These are phyloP conservation scores for Drosophila sechellia DNA, from an alignment of 1,140 invertebrate species.

Conservation along the genomic window DNA sequence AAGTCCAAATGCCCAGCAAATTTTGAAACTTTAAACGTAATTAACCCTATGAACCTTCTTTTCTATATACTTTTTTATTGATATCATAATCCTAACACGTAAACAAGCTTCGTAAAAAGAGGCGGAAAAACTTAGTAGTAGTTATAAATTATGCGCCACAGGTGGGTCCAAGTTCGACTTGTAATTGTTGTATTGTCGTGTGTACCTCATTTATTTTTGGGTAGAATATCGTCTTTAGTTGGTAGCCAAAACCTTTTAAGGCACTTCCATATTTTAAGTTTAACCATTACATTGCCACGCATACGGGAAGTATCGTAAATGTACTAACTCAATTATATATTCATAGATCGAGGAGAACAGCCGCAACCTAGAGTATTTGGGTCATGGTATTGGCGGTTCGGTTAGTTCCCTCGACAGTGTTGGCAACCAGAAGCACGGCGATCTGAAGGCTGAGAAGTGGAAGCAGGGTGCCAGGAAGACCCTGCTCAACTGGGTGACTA, in stretches of 20 bases:
- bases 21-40: constrained; percentile 51
- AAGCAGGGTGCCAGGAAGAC: constrained; percentile 96
- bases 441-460: constrained; percentile 90
- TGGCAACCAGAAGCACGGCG: constrained; percentile 85
- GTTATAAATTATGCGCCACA: constrained; percentile 84
- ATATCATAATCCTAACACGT: constrained; percentile 47
- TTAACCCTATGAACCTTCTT: constrained; percentile 72
- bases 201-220: constrained; percentile 34
- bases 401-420: constrained; percentile 92
- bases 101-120: constrained; percentile 84
- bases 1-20: constrained; percentile 14
- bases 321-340: constrained; percentile 1
- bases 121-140: constrained; percentile 84
- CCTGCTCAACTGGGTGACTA: constrained; percentile 96
- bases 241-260: constrained; percentile 34
- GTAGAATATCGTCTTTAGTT: constrained; percentile 41
- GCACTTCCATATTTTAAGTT: constrained; percentile 58
- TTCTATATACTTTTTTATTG: constrained; percentile 74
- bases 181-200: constrained; percentile 27
- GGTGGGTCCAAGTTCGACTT: constrained; percentile 67
- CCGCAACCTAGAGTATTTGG: constrained; percentile 93
- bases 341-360: constrained; percentile 97
- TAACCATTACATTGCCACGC: constrained; percentile 31
- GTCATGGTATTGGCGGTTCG: constrained; percentile 91
- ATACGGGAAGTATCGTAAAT: not conserved